Evolutionary conservation across 2,888 invertebrate species (phyloP).

Genomic region (Rhagium mordax): DNA sequence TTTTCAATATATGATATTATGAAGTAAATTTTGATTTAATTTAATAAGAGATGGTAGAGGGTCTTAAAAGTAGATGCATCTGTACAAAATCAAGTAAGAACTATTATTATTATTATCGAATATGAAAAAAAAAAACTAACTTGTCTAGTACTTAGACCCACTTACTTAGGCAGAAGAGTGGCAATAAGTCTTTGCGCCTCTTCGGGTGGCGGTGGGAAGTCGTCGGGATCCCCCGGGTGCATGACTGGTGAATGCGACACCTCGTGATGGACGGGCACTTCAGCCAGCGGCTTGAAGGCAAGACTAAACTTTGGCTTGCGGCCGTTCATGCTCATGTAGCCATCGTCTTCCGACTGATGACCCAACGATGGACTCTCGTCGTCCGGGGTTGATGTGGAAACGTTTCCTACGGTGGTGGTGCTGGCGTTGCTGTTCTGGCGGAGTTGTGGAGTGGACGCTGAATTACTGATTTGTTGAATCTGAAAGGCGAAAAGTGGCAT

Average conservation of each 20-base stretch:
- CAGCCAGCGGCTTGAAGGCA: constrained; percentile 78
- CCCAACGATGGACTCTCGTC: constrained; percentile 86
- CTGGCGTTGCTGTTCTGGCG: constrained; percentile 68
- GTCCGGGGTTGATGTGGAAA: constrained; percentile 70
- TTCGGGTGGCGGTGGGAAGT: constrained; percentile 84
- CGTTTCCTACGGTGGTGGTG: constrained; percentile 47
- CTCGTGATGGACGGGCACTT: constrained; percentile 72
- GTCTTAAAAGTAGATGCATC: too few relatives aligned
- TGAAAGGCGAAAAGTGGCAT: constrained; percentile 27
- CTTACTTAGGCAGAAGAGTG: constrained; percentile 82
- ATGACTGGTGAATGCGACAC: constrained; percentile 52
- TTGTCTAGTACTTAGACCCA: constrained; percentile 36
- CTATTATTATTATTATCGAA: background rate
- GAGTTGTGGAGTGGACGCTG: constrained; percentile 65
- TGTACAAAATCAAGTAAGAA: too few relatives aligned
- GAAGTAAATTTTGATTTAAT: too few relatives aligned
- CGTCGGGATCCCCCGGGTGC: constrained; percentile 64
- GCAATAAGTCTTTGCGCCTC: constrained; percentile 85
- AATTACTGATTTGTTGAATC: constrained; percentile 67
- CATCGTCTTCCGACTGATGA: constrained; percentile 92
- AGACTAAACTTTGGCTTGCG: constrained; percentile 73
- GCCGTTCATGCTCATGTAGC: constrained; percentile 94
- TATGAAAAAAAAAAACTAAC: background rate
- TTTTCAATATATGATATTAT: too few relatives aligned
- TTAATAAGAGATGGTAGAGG: too few relatives aligned